A percentile compares a stretch with the other conserved stretches of the same genome.
Evolutionary conservation across 2,113 vertebrate species (phyloP).

Genomic region (Pycnonotus jocosus): DNA sequence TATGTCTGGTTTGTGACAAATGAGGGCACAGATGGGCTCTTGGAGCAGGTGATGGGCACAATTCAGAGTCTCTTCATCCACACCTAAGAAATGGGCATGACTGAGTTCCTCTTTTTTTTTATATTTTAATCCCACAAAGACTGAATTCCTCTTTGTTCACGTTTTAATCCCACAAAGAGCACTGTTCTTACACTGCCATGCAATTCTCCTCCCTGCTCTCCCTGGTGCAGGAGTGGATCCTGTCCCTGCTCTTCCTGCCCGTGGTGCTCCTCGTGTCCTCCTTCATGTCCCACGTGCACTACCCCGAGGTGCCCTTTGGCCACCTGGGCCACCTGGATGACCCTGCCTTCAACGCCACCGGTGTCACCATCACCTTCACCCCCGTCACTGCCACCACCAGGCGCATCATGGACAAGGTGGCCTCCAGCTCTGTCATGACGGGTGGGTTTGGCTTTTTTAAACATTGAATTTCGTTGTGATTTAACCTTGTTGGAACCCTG

Average conservation of each 20-base stretch:
- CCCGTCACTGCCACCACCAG: slow-evolving; percentile 14
- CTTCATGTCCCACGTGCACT: fast-evolving
- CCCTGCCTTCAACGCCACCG: slow-evolving; percentile 25
- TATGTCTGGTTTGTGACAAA: neutral
- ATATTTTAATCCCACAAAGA: neutral
- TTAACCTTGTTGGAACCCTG: neutral
- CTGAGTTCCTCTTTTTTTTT: neutral
- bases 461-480: neutral
- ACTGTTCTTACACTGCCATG: fast-evolving
- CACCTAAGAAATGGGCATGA: fast-evolving
- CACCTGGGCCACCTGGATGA: slow-evolving; percentile 33
- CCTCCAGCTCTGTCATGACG: slow-evolving; percentile 34
- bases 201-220: neutral
- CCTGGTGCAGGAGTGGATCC: slow-evolving; percentile 54
- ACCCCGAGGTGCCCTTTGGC: neutral
- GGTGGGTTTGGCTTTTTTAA: neutral
- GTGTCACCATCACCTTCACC: slow-evolving; percentile 24
- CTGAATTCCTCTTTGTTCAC: fast-evolving
- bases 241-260: slow-evolving; percentile 32
- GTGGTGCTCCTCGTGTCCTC: fast-evolving
- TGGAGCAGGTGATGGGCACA: neutral
- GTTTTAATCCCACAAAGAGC: neutral
- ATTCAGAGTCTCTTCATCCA: fast-evolving
- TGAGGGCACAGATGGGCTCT: neutral
- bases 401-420: slow-evolving; percentile 59